Evolutionary conservation across 2,113 vertebrate species (phyloP), one percentile per base, ranked within the genome.

Genomic region (Martes martes): DNA sequence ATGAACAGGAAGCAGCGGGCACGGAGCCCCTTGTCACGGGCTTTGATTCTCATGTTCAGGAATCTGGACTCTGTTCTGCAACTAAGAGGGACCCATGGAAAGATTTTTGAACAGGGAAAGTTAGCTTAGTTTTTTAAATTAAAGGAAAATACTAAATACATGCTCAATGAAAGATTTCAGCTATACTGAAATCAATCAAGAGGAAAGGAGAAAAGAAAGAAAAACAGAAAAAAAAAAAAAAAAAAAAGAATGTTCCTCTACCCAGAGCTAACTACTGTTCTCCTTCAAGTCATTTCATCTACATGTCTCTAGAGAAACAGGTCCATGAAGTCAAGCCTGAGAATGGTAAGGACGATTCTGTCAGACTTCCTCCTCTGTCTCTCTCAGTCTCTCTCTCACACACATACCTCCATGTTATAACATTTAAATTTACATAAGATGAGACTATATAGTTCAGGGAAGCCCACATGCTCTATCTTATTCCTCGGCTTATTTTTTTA

Each of bases 271-370:
- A 45, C 80, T 33, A 13, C 42, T n/a, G 8, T 59, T 91, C 18
- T 69, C 39, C n/a, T 69, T 74, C 39, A 2, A 8, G 67, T 26
- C 9, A 24, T 81, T 36, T 76, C 8, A 31, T 39, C 21, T 39
- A 3, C 33, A 0, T 89, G 1, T 33, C 18, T 47, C 57, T 19
- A 0, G 21, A 52, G 61, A 15, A 5, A 1, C 0, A n/a, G 50
- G 24, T 3, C 31, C 7, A 31, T 9, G 11, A 81, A 81, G 42
- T 61, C 82, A 65, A 24, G 81, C 23, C 78, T 16, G 50, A 10
- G 59, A 86, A 10, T 10, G 28, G 45, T n/a, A 50, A 88, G 52
- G 80, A 73, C 14, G 52, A 57, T 36, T 76, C 36, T 18, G 11
- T 23, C 52, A 10, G 39, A 7, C 1, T 21, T n/a, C 39, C 73